A percentile compares a stretch with the other conserved stretches of the same genome.
Evolutionary conservation across 1,140 invertebrate genomes (phyloP).

Genomic region (Neodiprion pinetum): DNA sequence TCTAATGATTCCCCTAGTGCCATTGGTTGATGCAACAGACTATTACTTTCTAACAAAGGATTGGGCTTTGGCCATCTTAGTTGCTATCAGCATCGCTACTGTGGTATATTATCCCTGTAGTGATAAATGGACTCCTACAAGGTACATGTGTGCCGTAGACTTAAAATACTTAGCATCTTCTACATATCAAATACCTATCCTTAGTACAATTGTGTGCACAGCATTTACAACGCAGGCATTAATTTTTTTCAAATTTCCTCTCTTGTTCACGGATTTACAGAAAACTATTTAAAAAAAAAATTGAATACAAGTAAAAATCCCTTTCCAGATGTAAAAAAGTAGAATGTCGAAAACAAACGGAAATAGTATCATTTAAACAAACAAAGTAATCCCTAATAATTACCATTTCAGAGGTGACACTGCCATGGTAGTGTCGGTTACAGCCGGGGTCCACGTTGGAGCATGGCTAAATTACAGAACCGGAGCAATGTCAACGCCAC

Average conservation of each 20-base stretch:
- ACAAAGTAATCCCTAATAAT: not conserved
- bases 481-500: constrained; percentile 69
- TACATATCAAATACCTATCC: too few relatives aligned
- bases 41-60: constrained; percentile 72
- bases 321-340: too few relatives aligned
- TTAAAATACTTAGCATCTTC: not conserved
- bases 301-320: too few relatives aligned
- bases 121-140: constrained; percentile 83
- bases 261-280: too few relatives aligned
- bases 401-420: constrained; percentile 79
- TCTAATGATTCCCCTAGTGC: constrained; percentile 76
- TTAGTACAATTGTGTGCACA: too few relatives aligned
- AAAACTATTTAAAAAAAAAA: too few relatives aligned
- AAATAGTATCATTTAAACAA: too few relatives aligned
- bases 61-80: constrained; percentile 71
- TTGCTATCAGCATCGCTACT: constrained; percentile 69
- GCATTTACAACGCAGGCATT: too few relatives aligned
- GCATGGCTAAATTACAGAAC: constrained; percentile 85
- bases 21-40: constrained; percentile 77
- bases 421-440: constrained; percentile 81
- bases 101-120: constrained; percentile 78
- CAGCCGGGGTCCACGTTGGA: constrained; percentile 80
- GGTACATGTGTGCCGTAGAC: constrained; percentile 58
- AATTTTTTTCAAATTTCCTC: too few relatives aligned
- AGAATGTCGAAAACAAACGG: too few relatives aligned